These are phyloP conservation scores for Phorcus lineatus DNA, from an alignment of 2,888 invertebrate genomes.

Conservation along the genomic window DNA sequence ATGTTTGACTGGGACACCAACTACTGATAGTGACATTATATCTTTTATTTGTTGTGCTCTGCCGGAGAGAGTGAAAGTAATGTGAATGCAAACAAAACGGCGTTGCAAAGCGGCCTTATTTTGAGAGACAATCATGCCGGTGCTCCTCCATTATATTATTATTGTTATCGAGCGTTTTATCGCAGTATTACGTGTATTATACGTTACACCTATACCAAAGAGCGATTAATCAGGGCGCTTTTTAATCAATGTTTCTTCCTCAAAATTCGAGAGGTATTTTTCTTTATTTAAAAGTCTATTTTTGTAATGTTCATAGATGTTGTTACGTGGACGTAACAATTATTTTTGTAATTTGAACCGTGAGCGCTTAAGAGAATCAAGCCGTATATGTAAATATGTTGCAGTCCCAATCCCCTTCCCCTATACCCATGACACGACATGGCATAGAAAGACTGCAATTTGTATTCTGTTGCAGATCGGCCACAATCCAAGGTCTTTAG, in stretches of 20 bases:
- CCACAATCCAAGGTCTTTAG: constrained; percentile 6
- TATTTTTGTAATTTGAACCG: background rate
- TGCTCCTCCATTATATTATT: background rate
- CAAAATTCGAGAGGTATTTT: background rate
- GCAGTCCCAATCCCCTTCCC: background rate
- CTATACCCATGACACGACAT: too few relatives aligned
- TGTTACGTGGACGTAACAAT: background rate
- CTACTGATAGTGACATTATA: background rate
- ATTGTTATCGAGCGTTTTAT: background rate
- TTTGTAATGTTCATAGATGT: constrained; percentile 1
- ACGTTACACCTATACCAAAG: background rate
- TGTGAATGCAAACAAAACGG: constrained; percentile 8
- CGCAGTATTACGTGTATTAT: background rate
- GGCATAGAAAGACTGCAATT: background rate
- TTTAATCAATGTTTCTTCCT: background rate
- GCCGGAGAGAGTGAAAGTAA: background rate
- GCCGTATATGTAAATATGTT: background rate
- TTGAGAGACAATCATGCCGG: constrained; percentile 13
- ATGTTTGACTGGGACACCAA: background rate
- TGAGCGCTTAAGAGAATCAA: background rate
- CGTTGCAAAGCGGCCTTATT: constrained; percentile 15
- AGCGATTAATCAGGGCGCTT: background rate
- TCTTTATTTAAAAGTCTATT: constrained; percentile 7
- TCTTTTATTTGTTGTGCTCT: background rate
- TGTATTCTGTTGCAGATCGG: constrained; percentile 13